These are phyloP conservation scores for Halictus ligatus DNA, from an alignment of 2,888 invertebrate species.

Conservation along the genomic window DNA sequence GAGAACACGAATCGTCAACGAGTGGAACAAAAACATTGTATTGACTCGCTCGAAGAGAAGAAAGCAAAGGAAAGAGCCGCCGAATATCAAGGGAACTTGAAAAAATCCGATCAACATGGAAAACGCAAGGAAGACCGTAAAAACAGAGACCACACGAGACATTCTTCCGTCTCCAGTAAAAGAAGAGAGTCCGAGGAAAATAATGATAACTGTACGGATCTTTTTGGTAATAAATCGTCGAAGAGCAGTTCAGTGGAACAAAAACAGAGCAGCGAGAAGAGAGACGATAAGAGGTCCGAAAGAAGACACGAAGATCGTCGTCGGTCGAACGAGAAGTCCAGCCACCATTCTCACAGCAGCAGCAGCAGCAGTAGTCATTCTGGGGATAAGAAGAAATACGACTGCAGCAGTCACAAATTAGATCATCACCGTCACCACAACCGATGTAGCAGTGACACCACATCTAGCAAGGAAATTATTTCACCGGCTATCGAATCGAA, in stretches of 20 bases:
- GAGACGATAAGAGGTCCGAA: conserved; percentile 63
- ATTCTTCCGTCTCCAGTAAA: conserved; percentile 67
- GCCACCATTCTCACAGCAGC: conserved; percentile 67
- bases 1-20: conserved; percentile 82
- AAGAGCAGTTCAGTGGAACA: conserved; percentile 51
- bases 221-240: conserved; percentile 51
- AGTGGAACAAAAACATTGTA: conserved; percentile 75
- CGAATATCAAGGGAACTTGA: conserved; percentile 83
- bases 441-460: conserved; percentile 49
- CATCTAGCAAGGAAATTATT: conserved; percentile 60
- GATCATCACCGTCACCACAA: conserved; percentile 69
- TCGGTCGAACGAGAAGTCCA: conserved; percentile 74
- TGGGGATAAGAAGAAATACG: conserved; percentile 74
- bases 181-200: conserved; percentile 68
- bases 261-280: conserved; percentile 65
- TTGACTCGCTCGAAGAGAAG: conserved; percentile 79
- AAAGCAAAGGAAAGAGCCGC: conserved; percentile 83
- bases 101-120: conserved; percentile 82
- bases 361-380: conserved; percentile 63
- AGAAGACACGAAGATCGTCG: conserved; percentile 78
- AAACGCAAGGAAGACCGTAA: conserved; percentile 79
- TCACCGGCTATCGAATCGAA: conserved; percentile 48
- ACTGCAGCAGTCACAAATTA: conserved; percentile 62
- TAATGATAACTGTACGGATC: conserved; percentile 50
- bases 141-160: conserved; percentile 70